These are phyloP conservation scores for Heteronetta atricapilla DNA, from an alignment of 2,113 vertebrate genomes.

Conservation along the genomic window DNA sequence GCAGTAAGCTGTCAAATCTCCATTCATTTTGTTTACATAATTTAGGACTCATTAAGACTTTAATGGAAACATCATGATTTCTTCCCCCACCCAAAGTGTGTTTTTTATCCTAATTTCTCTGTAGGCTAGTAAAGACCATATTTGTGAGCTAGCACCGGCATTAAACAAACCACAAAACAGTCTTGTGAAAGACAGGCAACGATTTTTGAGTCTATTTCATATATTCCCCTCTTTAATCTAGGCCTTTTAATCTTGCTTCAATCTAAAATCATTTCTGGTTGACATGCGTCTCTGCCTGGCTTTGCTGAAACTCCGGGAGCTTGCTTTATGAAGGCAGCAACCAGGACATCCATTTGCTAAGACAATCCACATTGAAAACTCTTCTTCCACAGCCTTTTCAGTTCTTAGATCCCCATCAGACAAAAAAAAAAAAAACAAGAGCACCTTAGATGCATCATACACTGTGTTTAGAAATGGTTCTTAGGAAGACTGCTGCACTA, in stretches of 20 bases:
- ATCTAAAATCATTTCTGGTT: slow-evolving; percentile 73
- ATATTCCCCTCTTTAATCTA: slow-evolving; percentile 81
- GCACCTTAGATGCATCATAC: background rate
- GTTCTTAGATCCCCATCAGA: background rate
- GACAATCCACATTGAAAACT: slow-evolving; percentile 14
- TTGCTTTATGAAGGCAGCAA: background rate
- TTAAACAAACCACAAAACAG: slow-evolving; percentile 85
- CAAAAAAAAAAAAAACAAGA: background rate
- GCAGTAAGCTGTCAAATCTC: slow-evolving; percentile 79
- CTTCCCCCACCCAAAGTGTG: slow-evolving; percentile 51
- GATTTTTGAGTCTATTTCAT: slow-evolving; percentile 79
- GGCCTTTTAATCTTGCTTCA: slow-evolving; percentile 83
- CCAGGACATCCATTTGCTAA: slow-evolving; percentile 23
- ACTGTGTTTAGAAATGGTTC: background rate
- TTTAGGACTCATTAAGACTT: slow-evolving; percentile 79
- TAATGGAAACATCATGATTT: slow-evolving; percentile 85
- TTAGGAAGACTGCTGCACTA: background rate
- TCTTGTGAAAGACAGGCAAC: slow-evolving; percentile 77
- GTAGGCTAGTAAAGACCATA: slow-evolving; percentile 70
- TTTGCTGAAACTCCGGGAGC: slow-evolving; percentile 42
- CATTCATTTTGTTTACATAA: slow-evolving; percentile 77
- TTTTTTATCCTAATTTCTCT: slow-evolving; percentile 69
- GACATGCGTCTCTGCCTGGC: slow-evolving; percentile 50
- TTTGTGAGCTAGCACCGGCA: slow-evolving; percentile 74
- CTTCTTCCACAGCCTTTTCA: slow-evolving; percentile 12